Evolutionary conservation across 2,113 vertebrate species (phyloP), one percentile per base, ranked within the genome.

Genomic region (Platichthys flesus): DNA sequence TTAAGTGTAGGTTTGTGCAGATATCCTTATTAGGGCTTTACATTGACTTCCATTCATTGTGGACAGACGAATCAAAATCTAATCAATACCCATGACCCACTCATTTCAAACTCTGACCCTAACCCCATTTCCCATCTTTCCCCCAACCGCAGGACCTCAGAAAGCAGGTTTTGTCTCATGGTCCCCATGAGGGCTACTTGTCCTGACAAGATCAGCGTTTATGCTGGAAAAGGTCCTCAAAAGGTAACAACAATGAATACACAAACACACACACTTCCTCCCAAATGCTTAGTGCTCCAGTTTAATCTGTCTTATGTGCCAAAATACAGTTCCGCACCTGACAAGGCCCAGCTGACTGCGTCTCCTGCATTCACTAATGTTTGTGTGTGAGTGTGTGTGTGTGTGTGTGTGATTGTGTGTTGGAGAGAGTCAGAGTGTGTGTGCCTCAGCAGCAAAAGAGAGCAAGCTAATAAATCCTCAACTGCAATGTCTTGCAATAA

Each of bases 401-500:
- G 10, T 31, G 28, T 31, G 28, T 31, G 28, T 10, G 26, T 10
- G 10, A 24, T 9, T 21, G 23, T 49, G 60, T 60, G n/a, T 69
- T 15, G n/a, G 31, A 7, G 31, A 7, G 31, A 7, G 31, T 31
- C 31, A 31, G 5, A 31, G 5, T 57, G 18, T 10, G 26, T 67
- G 4, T 31, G 66, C 13, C 68, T n/a, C 80, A 68, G 78, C 71
- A 69, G 66, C 47, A 70, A 55, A 26, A 45, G 23, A 52, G 58
- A 81, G 58, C 61, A 71, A 64, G 54, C 66, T 69, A 57, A 79
- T 85, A 82, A 84, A 88, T 90, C 76, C 75, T 87, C 49, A 75
- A 55, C 58, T n/a, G 35, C 42, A 70, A 42, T 1, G 2, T 23
- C 47, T 60, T 67, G 65, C 37, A 81, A 75, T 72, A 86, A 87